phyloP scores from a whole-genome alignment of 2,797 vertebrate species.

The Craterocephalus amniculus region DNA sequence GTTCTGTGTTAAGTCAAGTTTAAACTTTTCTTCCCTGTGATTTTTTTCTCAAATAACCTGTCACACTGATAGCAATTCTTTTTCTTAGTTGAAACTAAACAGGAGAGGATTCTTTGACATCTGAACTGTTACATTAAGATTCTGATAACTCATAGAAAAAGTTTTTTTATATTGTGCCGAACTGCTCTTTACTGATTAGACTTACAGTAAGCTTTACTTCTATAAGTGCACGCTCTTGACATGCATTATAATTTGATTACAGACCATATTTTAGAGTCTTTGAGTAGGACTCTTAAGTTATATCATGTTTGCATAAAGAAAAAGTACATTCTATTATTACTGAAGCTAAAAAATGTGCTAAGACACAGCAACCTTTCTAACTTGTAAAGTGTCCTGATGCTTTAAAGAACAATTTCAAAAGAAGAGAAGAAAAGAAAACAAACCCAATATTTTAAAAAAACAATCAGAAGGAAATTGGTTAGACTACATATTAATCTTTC shows the following conservation, averaged over 20 bases:
- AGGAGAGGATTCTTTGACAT: background rate
- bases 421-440: too few species aligned
- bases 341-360: too few species aligned
- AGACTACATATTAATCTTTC: background rate
- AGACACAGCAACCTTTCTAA: background rate
- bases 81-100: background rate
- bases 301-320: background rate
- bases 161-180: too few species aligned
- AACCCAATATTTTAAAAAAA: background rate
- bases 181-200: background rate
- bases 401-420: too few species aligned
- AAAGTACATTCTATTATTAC: background rate
- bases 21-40: background rate
- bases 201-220: background rate
- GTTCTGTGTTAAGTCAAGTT: background rate
- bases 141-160: background rate
- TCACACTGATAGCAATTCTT: background rate
- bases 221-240: background rate
- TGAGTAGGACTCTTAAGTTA: fast-evolving
- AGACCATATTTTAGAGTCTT: background rate
- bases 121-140: background rate
- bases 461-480: background rate
- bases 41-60: background rate
- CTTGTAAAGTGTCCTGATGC: background rate
- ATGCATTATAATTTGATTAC: background rate